Base-by-base conservation (phyloP, 1,140 invertebrate species). In the Tyrophagus putrescentiae region DNA sequence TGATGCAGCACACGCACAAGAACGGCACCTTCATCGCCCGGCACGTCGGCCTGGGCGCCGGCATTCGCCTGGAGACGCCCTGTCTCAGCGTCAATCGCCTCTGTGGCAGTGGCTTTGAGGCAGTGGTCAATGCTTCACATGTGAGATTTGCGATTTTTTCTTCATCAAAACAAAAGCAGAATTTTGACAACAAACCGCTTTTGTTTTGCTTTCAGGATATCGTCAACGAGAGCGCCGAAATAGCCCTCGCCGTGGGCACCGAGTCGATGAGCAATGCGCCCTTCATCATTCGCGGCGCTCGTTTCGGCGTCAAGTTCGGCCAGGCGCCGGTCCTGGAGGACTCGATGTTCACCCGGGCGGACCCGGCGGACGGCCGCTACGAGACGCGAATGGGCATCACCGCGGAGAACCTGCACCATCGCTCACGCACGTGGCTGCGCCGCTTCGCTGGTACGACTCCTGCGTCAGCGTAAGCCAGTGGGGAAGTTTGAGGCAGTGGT, bases 371-470 rank as follows among this genome's bases (percentile, higher is more conserved):
- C 71, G 78, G 80, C 0, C 83, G 92, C 69, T 90, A 87, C 69
- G 85, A 90, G 66, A 77, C 91, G 23, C 86, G 92, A 0, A 98
- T 98, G 95, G 95, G 87, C 6, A 72, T 94, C 62, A 98, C 95
- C 1, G 95, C 95, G 9, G 95, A 98, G 76, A 98, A 98, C 71
- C 76, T 99, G n/a, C n/a, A n/a, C n/a, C n/a, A n/a, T n/a, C n/a
- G n/a, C n/a, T n/a, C n/a, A n/a, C n/a, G n/a, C n/a, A n/a, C n/a
- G n/a, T n/a, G n/a, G n/a, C n/a, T n/a, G n/a, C n/a, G n/a, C n/a
- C n/a, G n/a, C n/a, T n/a, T n/a, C n/a, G n/a, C n/a, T n/a, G n/a
- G n/a, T n/a, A n/a, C n/a, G n/a, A n/a, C n/a, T n/a, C n/a, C n/a
- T n/a, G n/a, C n/a, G n/a, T n/a, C n/a, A n/a, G n/a, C n/a, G n/a